Base-by-base conservation (phyloP, 2,113 vertebrate species). In the Chiloscyllium plagiosum region DNA sequence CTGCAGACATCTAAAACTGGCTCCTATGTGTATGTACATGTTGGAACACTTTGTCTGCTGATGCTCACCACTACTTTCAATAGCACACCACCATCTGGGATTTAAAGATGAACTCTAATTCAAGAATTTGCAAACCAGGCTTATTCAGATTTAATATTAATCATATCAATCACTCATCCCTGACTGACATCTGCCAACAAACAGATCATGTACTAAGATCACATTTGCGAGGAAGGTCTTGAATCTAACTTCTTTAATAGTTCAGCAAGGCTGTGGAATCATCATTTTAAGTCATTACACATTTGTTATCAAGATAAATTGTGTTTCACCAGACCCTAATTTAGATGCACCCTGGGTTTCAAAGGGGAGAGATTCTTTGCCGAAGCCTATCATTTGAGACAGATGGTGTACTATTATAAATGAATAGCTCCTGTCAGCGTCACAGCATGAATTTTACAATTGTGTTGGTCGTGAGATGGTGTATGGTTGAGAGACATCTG, bases 341-440 rank as follows among this genome's bases (percentile, higher is more conserved):
- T 95, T 95, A 95, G 94, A 95, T 72, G 37, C 94, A 70, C 94
- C 47, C 69, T 70, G 42, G 68, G 94, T 72, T 95, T 95, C 94
- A 47, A 95, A 95, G 97, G 97, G 96, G 97, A 96, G 90, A 4
- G 26, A 96, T 96, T 96, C 96, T 96, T 0, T 96, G 96, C 97
- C 68, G 0, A 96, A 95, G 96, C 96, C 97, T 97, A 96, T 97
- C 97, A 97, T 97, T 97, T 47, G 97, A 97, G 97, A 96, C 97
- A 98, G 97, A 98, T 97, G 97, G 97, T 96, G 96, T 96, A 97
- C 96, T 96, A 96, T 96, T 96, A 0, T 0, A 96, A 96, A 56
- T 97, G 97, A 98, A 98, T 97, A 97, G 97, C 96, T 96, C 96
- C 97, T 98, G 97, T 97, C 97, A 97, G 96, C 97, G 97, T 97